Evolutionary conservation across 2,113 vertebrate genomes (phyloP).

Genomic region (Nothoprocta perdicaria): DNA sequence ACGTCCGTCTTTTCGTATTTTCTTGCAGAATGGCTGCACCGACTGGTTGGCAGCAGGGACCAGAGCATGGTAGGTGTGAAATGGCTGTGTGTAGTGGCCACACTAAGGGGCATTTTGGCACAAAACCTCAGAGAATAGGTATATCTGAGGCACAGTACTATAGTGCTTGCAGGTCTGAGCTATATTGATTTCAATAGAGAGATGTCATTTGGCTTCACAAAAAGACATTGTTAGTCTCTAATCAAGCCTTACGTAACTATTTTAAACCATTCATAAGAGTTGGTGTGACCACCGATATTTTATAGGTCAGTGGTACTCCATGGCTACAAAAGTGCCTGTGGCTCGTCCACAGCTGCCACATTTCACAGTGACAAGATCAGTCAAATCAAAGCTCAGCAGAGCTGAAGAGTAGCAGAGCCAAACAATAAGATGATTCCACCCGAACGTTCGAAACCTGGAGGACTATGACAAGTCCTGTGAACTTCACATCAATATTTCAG

Average conservation of each 20-base stretch:
- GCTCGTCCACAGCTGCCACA: background rate
- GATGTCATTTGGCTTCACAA: constrained; percentile 17
- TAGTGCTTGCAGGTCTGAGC: background rate
- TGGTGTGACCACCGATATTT: background rate
- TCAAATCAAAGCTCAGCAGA: constrained; percentile 4
- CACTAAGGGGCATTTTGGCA: background rate
- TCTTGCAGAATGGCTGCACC: background rate
- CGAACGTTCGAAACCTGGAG: background rate
- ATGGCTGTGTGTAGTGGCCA: background rate
- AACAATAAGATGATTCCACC: background rate
- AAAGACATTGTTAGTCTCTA: constrained; percentile 20
- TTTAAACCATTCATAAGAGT: background rate
- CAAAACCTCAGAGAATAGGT: background rate
- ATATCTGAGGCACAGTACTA: constrained; percentile 20
- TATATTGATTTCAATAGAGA: constrained; percentile 12
- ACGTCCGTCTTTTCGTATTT: background rate
- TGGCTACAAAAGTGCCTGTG: background rate
- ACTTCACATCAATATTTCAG: background rate
- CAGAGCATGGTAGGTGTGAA: background rate
- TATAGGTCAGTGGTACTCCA: constrained; percentile 40
- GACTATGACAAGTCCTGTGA: background rate
- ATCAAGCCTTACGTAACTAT: constrained; percentile 3
- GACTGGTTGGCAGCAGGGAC: background rate
- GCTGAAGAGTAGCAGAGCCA: background rate
- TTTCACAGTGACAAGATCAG: background rate